Evolutionary conservation across 2,888 invertebrate species (phyloP).

Genomic region (Andricus curvator): DNA sequence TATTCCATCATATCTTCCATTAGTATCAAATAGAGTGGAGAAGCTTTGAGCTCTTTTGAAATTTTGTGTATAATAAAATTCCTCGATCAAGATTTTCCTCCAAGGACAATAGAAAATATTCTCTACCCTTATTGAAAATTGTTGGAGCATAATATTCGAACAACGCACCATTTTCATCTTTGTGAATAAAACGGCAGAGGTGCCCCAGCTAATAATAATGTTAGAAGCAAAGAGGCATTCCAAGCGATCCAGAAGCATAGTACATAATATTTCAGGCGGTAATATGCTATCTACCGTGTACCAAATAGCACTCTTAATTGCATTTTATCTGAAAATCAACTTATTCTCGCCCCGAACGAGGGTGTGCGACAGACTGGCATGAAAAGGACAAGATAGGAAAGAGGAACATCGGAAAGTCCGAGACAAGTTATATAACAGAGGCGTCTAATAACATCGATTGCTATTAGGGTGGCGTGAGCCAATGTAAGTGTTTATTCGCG

Average conservation of each 20-base stretch:
- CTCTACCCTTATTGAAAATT: neutral
- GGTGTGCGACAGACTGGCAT: neutral
- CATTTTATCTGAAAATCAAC: conserved; percentile 12
- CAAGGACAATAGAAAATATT: neutral
- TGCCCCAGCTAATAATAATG: conserved; percentile 1
- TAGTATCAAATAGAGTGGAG: neutral
- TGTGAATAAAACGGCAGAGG: neutral
- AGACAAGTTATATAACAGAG: neutral
- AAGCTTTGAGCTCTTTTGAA: neutral
- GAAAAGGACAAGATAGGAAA: conserved; percentile 21
- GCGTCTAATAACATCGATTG: conserved; percentile 18
- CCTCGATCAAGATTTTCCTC: neutral
- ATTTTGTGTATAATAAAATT: neutral
- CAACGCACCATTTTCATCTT: neutral
- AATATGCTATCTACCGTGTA: conserved; percentile 6
- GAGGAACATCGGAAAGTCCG: conserved; percentile 16
- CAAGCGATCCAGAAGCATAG: neutral
- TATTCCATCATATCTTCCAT: neutral
- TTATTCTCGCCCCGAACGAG: neutral
- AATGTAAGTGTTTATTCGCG: conserved; percentile 32
- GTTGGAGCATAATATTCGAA: neutral
- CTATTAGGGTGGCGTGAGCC: conserved; percentile 1
- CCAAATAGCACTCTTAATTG: conserved; percentile 9
- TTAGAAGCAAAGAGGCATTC: conserved; percentile 7
- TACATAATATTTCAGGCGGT: neutral